These are phyloP conservation scores for Phaethornis superciliosus DNA, from an alignment of 2,113 vertebrate genomes.

Conservation along the genomic window DNA sequence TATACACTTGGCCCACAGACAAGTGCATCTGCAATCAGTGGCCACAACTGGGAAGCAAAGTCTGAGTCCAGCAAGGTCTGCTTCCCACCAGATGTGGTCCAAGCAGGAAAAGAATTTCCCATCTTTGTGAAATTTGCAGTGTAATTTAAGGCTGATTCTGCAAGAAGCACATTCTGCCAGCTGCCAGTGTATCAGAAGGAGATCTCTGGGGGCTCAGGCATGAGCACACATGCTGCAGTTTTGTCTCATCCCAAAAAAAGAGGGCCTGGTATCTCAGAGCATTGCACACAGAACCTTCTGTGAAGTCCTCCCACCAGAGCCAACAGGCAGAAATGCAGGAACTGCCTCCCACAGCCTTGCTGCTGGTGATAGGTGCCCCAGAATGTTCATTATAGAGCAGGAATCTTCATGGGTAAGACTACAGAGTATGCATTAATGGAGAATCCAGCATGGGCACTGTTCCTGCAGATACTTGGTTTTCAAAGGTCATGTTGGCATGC, in stretches of 20 bases:
- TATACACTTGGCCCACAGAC: background rate
- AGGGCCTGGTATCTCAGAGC: fast-evolving
- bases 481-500: fast-evolving
- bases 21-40: background rate
- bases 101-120: background rate
- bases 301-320: background rate
- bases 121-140: background rate
- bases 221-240: background rate
- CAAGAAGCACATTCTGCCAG: fast-evolving
- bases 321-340: fast-evolving
- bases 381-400: fast-evolving
- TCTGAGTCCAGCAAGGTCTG: background rate
- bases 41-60: background rate
- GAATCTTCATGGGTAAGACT: background rate
- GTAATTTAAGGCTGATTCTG: background rate
- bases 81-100: background rate
- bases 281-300: fast-evolving
- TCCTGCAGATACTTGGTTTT: fast-evolving
- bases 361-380: background rate
- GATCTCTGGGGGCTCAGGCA: background rate
- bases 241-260: background rate
- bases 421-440: background rate
- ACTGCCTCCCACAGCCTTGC: background rate
- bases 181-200: background rate
- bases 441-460: background rate